Percentiles rank a stretch among this genome's conserved stretches.
These are phyloP conservation scores for Drosophila tristis DNA, from an alignment of 1,140 invertebrate genomes.

Conservation along the genomic window DNA sequence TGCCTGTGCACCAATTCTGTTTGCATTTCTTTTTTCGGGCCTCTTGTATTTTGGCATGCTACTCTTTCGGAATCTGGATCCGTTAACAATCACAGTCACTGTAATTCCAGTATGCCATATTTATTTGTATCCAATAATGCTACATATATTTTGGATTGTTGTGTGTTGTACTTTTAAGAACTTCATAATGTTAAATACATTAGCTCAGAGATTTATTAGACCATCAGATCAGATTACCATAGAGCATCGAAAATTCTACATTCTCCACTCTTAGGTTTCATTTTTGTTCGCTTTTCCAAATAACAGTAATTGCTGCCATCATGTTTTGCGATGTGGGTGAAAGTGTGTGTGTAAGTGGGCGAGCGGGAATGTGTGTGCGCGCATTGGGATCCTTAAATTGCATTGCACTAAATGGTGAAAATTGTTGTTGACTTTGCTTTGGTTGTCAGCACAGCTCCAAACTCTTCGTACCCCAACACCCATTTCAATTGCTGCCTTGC, in stretches of 20 bases:
- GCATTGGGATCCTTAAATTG: conserved; percentile 25
- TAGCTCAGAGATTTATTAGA: no score
- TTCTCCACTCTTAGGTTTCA: no score
- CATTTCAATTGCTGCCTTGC: neutral
- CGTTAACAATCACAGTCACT: no score
- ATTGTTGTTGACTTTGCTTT: conserved; percentile 34
- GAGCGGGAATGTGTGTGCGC: neutral
- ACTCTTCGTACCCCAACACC: conserved; percentile 5
- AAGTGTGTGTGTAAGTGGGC: neutral
- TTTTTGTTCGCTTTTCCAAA: conserved; percentile 44
- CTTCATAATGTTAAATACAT: no score
- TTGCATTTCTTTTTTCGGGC: conserved; percentile 35
- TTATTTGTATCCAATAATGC: no score
- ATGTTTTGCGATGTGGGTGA: conserved; percentile 26
- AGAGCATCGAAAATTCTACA: conserved; percentile 6
- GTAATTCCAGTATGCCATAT: no score
- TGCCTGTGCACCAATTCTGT: conserved; percentile 19
- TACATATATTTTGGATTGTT: no score
- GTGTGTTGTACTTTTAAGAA: no score
- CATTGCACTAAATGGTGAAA: conserved; percentile 34
- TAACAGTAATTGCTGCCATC: conserved; percentile 60
- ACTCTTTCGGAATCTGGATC: conserved; percentile 1
- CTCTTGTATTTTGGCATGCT: conserved; percentile 18
- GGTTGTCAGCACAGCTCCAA: neutral
- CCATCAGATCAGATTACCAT: neutral